These are phyloP conservation scores for Brachyopa scutellaris DNA, from an alignment of 2,888 invertebrate species.

Conservation along the genomic window DNA sequence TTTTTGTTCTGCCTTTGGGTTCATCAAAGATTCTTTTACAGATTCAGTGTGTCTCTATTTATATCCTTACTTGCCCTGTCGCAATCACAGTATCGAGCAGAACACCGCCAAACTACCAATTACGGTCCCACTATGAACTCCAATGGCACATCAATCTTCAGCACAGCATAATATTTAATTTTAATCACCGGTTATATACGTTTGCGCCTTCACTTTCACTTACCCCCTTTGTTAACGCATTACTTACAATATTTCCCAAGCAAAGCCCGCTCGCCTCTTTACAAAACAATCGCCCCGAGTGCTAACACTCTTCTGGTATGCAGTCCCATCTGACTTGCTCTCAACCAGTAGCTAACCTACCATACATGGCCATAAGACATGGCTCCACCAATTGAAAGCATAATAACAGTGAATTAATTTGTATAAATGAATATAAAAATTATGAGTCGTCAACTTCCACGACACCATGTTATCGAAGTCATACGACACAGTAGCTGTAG, in stretches of 20 bases:
- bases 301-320: constrained; percentile 20
- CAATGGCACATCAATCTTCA: neutral
- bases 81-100: no score
- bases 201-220: constrained; percentile 54
- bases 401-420: constrained; percentile 79
- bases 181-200: constrained; percentile 25
- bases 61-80: no score
- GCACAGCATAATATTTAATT: neutral
- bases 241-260: neutral
- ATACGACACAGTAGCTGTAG: constrained; percentile 35
- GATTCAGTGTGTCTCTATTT: no score
- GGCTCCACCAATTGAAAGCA: constrained; percentile 65
- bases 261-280: constrained; percentile 2
- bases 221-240: constrained; percentile 21
- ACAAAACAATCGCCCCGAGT: constrained; percentile 33
- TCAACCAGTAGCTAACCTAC: constrained; percentile 56
- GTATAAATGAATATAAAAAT: constrained; percentile 81
- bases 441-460: constrained; percentile 68
- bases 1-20: no score
- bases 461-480: neutral
- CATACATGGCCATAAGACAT: constrained; percentile 56
- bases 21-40: no score
- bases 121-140: neutral
- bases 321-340: constrained; percentile 39
- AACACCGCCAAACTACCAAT: no score